phyloP scores from a whole-genome alignment of 2,797 vertebrate genomes.

The Fistularia tabacaria region DNA sequence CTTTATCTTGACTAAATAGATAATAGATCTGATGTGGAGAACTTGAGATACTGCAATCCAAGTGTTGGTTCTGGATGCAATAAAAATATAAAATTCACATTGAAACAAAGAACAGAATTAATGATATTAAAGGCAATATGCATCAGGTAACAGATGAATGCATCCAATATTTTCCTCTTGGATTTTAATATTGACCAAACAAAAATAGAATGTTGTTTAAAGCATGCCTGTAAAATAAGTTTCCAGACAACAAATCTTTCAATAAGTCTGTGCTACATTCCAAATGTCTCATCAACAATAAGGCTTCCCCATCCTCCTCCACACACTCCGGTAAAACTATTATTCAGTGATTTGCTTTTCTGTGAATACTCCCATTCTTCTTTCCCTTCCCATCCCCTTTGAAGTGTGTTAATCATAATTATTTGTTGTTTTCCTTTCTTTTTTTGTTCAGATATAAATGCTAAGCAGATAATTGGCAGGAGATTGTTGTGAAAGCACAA shows the following conservation, averaged over 20 bases:
- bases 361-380: conserved; percentile 33
- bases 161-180: conserved; percentile 3
- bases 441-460: conserved; percentile 61
- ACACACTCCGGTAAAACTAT: conserved; percentile 14
- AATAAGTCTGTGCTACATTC: conserved; percentile 8
- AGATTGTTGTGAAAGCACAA: conserved; percentile 56
- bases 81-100: no score
- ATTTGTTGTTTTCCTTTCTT: conserved; percentile 64
- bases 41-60: neutral
- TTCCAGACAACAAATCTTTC: conserved; percentile 19
- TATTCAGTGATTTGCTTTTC: conserved; percentile 31
- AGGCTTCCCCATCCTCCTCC: conserved; percentile 24
- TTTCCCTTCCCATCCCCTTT: conserved; percentile 43
- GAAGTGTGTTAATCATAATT: conserved; percentile 60
- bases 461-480: conserved; percentile 56
- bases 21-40: no score
- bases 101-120: neutral
- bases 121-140: conserved; percentile 11
- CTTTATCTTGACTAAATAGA: no score
- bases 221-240: neutral
- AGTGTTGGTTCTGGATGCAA: conserved; percentile 2
- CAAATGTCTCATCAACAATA: conserved; percentile 29
- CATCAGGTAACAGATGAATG: conserved; percentile 18
- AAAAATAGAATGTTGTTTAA: no score
- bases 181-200: no score